phyloP scores from a whole-genome alignment of 2,888 invertebrate species.

The Lasioglossum pauxillum region DNA sequence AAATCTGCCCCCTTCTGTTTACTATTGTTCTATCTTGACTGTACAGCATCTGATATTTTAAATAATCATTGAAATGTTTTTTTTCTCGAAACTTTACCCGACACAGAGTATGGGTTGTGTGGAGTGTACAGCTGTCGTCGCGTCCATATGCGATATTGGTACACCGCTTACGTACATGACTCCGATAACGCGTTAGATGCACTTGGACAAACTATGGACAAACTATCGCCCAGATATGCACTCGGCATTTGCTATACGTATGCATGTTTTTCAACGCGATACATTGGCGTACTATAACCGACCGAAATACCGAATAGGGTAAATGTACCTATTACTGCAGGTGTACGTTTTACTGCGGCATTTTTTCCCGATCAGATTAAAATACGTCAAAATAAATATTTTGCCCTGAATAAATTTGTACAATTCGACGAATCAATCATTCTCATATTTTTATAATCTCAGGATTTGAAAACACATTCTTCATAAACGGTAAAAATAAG shows the following conservation, averaged over 20 bases:
- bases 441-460: no score
- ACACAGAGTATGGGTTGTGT: not conserved
- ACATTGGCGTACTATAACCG: not conserved
- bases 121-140: conserved; percentile 10
- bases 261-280: not conserved
- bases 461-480: no score
- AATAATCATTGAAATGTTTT: not conserved
- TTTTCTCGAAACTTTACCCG: not conserved
- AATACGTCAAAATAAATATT: no score
- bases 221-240: conserved; percentile 45
- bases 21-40: not conserved
- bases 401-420: no score
- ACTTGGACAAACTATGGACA: conserved; percentile 29
- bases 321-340: no score
- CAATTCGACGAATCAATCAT: no score
- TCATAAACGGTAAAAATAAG: no score
- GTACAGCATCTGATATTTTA: not conserved
- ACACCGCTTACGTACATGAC: conserved; percentile 12
- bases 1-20: not conserved
- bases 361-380: no score
- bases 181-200: conserved; percentile 33
- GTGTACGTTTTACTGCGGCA: no score
- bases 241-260: not conserved
- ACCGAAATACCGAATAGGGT: not conserved
- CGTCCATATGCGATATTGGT: conserved; percentile 25